These are phyloP conservation scores for Thumatha senex DNA, from an alignment of 2,888 invertebrate genomes.

Conservation along the genomic window DNA sequence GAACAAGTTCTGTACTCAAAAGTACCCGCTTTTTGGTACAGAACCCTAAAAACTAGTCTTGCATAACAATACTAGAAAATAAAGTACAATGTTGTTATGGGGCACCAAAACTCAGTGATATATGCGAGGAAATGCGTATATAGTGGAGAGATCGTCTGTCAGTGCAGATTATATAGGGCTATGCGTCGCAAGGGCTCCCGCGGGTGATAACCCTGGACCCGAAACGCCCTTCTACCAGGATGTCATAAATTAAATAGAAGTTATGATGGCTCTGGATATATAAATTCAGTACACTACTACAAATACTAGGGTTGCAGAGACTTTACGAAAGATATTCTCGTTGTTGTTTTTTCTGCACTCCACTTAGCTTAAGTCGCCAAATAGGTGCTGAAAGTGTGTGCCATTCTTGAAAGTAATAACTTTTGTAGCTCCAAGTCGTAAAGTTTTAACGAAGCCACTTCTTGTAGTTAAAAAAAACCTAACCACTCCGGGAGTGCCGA, in stretches of 20 bases:
- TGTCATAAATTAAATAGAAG: conserved; percentile 27
- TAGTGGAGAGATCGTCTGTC: conserved; percentile 33
- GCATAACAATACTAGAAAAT: not conserved
- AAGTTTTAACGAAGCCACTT: conserved; percentile 1
- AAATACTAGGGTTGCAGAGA: not conserved
- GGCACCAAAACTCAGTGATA: conserved; percentile 40
- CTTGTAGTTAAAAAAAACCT: not conserved
- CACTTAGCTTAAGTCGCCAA: not conserved
- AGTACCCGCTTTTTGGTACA: too few species aligned
- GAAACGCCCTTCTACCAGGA: conserved; percentile 39
- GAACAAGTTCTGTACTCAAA: too few species aligned
- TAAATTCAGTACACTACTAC: not conserved
- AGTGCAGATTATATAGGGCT: conserved; percentile 37
- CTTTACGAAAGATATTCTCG: not conserved
- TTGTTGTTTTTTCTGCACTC: not conserved
- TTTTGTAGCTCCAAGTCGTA: not conserved
- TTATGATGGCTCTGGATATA: conserved; percentile 3
- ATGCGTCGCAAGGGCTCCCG: conserved; percentile 58
- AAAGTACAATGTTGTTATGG: not conserved
- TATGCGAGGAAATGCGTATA: conserved; percentile 39
- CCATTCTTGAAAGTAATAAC: not conserved
- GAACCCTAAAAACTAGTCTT: too few species aligned
- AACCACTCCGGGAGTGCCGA: too few species aligned
- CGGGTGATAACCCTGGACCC: conserved; percentile 49
- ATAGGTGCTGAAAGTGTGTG: not conserved